Evolutionary conservation across 1,140 invertebrate genomes (phyloP), one percentile per base, ranked within the genome.

Genomic region (Stratiolaelaps scimitus): DNA sequence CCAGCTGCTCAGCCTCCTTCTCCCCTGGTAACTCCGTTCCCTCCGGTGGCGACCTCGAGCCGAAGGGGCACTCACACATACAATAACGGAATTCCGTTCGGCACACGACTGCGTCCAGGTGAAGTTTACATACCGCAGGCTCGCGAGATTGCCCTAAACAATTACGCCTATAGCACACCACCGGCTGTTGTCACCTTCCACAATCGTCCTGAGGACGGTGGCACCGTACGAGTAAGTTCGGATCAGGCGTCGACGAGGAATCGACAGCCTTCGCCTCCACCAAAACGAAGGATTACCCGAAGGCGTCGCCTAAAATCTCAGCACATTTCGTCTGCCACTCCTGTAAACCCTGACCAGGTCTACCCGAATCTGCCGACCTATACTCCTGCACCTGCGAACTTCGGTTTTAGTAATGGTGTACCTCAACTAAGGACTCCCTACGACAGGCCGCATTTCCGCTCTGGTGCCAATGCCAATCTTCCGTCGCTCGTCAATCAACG

Each of bases 361-460:
- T 60, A 60, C 26, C 53, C 53, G 2, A 60, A 60, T 26, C 26
- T 60, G 26, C 53, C 53, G 23, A 40, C 34, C 4, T 34, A 34
- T 19, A 60, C 53, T 1, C 53, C 53, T 15, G 17, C 53, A 10
- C 53, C 53, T 26, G 53, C 53, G 13, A 23, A 60, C 23, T 60
- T 60, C 53, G 53, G 53, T 19, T 60, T 60, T 34, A n/a, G 34
- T 4, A 15, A 60, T 29, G 53, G 53, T 17, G 53, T 60, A 29
- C 53, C 53, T 17, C 17, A 34, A 60, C 34, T 60, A 17, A 20
- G 2, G 23, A 60, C 53, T 60, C 53, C 23, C 15, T 29, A 20
- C n/a, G 20, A 29, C 23, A 34, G 26, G 53, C 53, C 53, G 5
- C 15, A n/a, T 60, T 26, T 60, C 26, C 53, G 26, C 23, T 60